Evolutionary conservation across 2,888 invertebrate genomes (phyloP), one percentile per base, ranked within the genome.

Genomic region (Melanchra persicariae): DNA sequence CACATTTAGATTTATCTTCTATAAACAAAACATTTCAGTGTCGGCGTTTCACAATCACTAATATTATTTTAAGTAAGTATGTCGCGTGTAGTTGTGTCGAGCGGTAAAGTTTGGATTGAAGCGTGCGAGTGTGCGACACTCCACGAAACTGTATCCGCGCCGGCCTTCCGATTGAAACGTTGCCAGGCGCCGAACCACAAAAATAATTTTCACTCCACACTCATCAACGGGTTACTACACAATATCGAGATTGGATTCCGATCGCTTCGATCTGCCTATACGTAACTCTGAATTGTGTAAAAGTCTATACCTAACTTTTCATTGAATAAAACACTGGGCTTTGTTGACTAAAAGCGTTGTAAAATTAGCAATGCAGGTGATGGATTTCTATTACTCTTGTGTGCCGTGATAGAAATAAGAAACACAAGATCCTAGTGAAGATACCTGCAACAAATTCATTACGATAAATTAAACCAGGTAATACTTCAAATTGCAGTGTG

Each of bases 161-260:
- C 87, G 54, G 37, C 71, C 87, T 85, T 81, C 81, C 90, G 87
- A 90, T 94, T 94, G 94, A 94, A 94, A 83, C 87, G 82, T 90
- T 94, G 94, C 95, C 95, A 94, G 93, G 88, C 92, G 92, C 88
- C 90, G 87, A 88, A 87, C 88, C 85, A 93, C 94, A 91, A 91
- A 94, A 95, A 95, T 95, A 94, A 94, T 94, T 93, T 90, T 89
- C 91, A 90, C 91, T 92, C 87, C 85, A 85, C 89, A 89, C 90
- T 90, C 90, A 89, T 89, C 90, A 88, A 75, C 77, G 80, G 82
- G 83, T 83, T 86, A 85, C 86, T 88, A 86, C 79, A 88, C 87
- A 87, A 86, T 88, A 88, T 87, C 82, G 77, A 84, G 84, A 88
- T 88, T 87, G 84, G 74, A 88, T 87, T 88, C 83, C 80, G 63